A percentile compares a stretch with the other conserved stretches of the same genome.
Conservation (phyloP, 1,140 invertebrate species). For the Chironomus striatipennis region DNA sequence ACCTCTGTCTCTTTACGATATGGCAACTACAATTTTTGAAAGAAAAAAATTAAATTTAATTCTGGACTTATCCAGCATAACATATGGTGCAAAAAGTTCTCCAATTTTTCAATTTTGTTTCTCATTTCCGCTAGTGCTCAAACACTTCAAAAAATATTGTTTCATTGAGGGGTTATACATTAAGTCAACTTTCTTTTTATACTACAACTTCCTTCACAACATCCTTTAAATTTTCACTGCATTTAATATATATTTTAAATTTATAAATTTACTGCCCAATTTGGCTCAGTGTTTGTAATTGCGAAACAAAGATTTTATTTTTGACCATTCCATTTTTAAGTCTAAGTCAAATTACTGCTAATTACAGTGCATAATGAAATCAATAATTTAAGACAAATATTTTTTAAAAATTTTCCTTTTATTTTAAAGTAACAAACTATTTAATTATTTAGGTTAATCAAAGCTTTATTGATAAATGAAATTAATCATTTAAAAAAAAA, state of each 20-base stretch:
- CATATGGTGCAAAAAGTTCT: conserved; percentile 13
- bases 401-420: not conserved
- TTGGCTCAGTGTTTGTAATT: not conserved
- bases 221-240: not conserved
- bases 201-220: not conserved
- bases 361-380: not conserved
- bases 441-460: not conserved
- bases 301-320: not conserved
- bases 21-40: not conserved
- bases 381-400: too few relatives aligned
- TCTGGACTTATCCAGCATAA: conserved; percentile 1
- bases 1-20: not conserved
- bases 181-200: not conserved
- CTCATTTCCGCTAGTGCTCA: conserved; percentile 2
- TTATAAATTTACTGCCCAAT: not conserved
- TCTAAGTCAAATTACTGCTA: not conserved
- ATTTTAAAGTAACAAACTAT: too few relatives aligned
- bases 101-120: not conserved
- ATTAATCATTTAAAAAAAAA: too few relatives aligned
- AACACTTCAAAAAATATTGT: not conserved
- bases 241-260: not conserved
- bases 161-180: not conserved
- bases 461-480: too few relatives aligned
- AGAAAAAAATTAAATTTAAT: not conserved
- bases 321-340: not conserved